Conservation (phyloP, 2,888 invertebrate species). For the Callinectes sapidus region DNA sequence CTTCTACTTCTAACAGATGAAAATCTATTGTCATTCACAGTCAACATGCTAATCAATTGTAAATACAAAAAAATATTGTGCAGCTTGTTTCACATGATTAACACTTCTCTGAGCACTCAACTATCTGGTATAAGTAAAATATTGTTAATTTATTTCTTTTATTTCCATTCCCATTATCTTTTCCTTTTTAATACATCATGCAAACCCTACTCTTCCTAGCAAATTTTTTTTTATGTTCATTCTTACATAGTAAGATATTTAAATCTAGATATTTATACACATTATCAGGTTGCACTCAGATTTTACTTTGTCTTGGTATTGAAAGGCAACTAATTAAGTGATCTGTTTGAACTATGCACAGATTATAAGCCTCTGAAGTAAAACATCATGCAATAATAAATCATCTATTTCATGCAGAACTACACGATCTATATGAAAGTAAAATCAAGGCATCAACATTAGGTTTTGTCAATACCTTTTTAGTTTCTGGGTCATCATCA, state of each 20-base stretch:
- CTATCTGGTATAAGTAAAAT: background rate
- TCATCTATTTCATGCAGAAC: background rate
- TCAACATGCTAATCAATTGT: too few relatives aligned
- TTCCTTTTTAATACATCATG: background rate
- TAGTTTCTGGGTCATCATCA: conserved; percentile 66
- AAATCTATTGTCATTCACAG: too few relatives aligned
- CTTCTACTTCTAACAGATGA: too few relatives aligned
- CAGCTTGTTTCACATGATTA: background rate
- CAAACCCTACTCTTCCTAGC: too few relatives aligned
- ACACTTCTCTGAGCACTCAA: background rate
- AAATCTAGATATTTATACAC: background rate
- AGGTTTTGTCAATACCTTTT: conserved; percentile 50
- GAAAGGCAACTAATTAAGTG: background rate
- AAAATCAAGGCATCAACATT: background rate
- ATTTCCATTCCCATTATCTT: background rate
- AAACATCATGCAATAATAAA: background rate
- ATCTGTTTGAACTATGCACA: background rate
- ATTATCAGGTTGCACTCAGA: background rate
- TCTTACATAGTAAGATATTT: background rate
- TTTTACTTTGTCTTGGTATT: background rate
- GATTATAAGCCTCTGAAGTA: background rate
- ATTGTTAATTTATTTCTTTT: background rate
- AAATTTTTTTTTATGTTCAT: background rate
- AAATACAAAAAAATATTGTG: background rate
- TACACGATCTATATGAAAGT: background rate